Evolutionary conservation across 2,797 vertebrate species (phyloP).

Genomic region (Semotilus atromaculatus): DNA sequence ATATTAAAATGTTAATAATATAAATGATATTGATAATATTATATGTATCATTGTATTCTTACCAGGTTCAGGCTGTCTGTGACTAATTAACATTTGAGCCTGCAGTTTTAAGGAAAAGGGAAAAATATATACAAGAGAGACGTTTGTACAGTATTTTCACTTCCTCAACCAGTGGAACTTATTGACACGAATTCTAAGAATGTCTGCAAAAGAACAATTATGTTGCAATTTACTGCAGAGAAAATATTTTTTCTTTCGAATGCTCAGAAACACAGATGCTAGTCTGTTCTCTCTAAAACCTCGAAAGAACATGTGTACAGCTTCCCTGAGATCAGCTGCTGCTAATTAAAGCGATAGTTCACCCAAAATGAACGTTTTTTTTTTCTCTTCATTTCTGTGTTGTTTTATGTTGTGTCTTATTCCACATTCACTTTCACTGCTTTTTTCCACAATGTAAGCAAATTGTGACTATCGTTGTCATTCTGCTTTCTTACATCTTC

Average conservation of each 20-base stretch:
- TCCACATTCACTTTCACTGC: background rate
- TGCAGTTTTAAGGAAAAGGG: background rate
- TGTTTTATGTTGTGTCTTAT: background rate
- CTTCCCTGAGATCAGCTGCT: background rate
- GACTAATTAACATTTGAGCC: background rate
- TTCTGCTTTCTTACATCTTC: background rate
- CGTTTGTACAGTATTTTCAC: background rate
- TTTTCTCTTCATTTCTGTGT: background rate
- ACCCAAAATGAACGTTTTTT: background rate
- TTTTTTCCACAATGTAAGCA: background rate
- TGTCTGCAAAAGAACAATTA: background rate
- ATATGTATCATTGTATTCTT: too few species aligned
- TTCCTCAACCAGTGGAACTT: background rate
- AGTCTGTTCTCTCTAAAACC: background rate
- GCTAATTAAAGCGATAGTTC: background rate
- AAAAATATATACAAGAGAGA: background rate
- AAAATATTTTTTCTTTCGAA: background rate
- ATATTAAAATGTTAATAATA: background rate
- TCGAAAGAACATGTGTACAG: background rate
- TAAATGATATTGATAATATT: background rate
- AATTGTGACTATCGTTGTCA: background rate
- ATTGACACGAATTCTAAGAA: background rate
- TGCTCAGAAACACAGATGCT: background rate
- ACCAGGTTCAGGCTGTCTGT: background rate
- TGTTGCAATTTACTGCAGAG: background rate